phyloP scores from a whole-genome alignment of 2,888 invertebrate species.

The Odontothrips loti region DNA sequence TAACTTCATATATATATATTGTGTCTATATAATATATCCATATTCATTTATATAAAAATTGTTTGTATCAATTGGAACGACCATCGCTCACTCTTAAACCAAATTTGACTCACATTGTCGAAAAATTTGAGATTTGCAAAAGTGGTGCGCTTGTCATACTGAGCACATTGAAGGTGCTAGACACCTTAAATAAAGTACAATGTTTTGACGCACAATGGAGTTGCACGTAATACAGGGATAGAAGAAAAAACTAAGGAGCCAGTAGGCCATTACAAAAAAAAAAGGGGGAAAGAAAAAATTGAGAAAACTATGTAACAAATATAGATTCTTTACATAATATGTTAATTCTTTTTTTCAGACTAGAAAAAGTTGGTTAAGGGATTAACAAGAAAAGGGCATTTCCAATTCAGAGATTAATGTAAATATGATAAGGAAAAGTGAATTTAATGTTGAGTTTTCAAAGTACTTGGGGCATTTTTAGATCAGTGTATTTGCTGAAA shows the following conservation, averaged over 20 bases:
- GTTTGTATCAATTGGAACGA: conserved; percentile 17
- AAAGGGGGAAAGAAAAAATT: background rate
- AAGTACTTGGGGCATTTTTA: conserved; percentile 7
- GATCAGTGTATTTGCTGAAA: background rate
- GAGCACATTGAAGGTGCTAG: conserved; percentile 16
- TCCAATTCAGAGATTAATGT: conserved; percentile 13
- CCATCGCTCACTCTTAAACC: conserved; percentile 22
- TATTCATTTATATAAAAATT: conserved; percentile 22
- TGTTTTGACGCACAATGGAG: background rate
- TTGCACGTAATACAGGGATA: conserved; percentile 8
- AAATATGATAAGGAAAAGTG: conserved; percentile 5
- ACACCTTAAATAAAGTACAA: conserved; percentile 8
- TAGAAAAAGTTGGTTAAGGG: conserved; percentile 23
- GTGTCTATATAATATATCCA: conserved; percentile 25
- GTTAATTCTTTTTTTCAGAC: conserved; percentile 25
- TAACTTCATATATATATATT: conserved; percentile 25
- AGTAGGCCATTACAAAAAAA: conserved; percentile 8
- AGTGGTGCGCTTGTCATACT: conserved; percentile 24
- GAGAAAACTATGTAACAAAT: conserved; percentile 27
- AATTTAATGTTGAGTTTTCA: background rate
- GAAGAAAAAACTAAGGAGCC: conserved; percentile 26
- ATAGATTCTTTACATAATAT: conserved; percentile 27
- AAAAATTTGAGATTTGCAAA: conserved; percentile 23
- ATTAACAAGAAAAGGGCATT: conserved; percentile 14
- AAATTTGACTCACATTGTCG: conserved; percentile 7